phyloP scores from a whole-genome alignment of 2,113 vertebrate species.

The Pterocles burchelli region DNA sequence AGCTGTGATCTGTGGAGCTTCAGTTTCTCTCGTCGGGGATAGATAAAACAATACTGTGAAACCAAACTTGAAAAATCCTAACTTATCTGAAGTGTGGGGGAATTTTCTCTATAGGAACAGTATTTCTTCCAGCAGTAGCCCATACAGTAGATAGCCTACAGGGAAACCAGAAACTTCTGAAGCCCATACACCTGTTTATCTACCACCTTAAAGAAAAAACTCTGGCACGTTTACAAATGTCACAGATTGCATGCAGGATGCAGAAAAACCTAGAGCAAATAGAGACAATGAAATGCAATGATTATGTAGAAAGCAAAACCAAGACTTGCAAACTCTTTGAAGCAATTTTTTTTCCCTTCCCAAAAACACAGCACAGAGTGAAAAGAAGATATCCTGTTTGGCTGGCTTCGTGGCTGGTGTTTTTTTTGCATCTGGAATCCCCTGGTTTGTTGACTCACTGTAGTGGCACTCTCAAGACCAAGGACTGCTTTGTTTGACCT shows the following conservation, averaged over 20 bases:
- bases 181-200: background rate
- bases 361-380: background rate
- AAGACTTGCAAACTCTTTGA: background rate
- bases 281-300: background rate
- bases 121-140: background rate
- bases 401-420: background rate
- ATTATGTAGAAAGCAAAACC: background rate
- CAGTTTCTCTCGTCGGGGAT: background rate
- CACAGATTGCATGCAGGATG: background rate
- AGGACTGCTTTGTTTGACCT: conserved; percentile 23
- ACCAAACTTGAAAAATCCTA: background rate
- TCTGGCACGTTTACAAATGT: background rate
- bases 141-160: background rate
- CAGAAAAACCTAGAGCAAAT: background rate
- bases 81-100: background rate
- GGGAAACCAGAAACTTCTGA: background rate
- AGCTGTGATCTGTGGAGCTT: conserved; percentile 54
- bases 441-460: background rate
- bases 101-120: background rate
- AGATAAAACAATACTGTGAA: background rate
- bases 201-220: background rate
- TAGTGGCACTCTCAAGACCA: background rate
- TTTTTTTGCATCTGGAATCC: conserved; percentile 3
- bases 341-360: background rate
- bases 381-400: background rate